A percentile compares a stretch with the other conserved stretches of the same genome.
Evolutionary conservation across 2,797 vertebrate species (phyloP).

Genomic region (Sarcophilus harrisii): DNA sequence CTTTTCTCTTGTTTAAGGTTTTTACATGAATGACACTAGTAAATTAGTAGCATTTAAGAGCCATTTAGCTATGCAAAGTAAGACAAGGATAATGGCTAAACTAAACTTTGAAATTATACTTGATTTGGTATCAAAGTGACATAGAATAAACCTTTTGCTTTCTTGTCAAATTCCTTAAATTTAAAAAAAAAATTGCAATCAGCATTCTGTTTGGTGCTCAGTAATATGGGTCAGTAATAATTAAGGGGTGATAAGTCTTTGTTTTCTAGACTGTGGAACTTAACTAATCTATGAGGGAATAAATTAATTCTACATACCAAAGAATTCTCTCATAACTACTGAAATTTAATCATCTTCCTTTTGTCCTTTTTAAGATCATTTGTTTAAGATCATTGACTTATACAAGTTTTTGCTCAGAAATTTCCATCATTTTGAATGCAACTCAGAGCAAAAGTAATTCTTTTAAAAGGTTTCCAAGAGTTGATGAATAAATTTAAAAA

Average conservation of each 20-base stretch:
- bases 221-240: background rate
- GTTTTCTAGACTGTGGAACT: background rate
- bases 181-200: background rate
- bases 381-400: slow-evolving; percentile 9
- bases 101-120: slow-evolving; percentile 34
- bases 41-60: slow-evolving; percentile 19
- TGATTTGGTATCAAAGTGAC: background rate
- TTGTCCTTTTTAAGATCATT: background rate
- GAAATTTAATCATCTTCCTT: background rate
- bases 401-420: slow-evolving; percentile 23
- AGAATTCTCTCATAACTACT: background rate
- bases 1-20: slow-evolving; percentile 46
- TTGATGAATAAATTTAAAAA: slow-evolving; percentile 30
- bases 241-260: background rate
- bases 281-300: background rate
- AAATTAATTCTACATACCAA: background rate
- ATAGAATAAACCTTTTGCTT: background rate
- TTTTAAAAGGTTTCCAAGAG: slow-evolving; percentile 20
- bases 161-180: slow-evolving; percentile 23
- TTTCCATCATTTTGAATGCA: slow-evolving; percentile 27
- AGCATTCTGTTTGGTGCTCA: background rate
- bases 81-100: slow-evolving; percentile 16
- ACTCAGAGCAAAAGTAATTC: slow-evolving; percentile 30
- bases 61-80: background rate
- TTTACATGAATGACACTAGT: slow-evolving; percentile 27